phyloP scores from a whole-genome alignment of 2,113 vertebrate genomes.

The Triplophysa tibetana region DNA sequence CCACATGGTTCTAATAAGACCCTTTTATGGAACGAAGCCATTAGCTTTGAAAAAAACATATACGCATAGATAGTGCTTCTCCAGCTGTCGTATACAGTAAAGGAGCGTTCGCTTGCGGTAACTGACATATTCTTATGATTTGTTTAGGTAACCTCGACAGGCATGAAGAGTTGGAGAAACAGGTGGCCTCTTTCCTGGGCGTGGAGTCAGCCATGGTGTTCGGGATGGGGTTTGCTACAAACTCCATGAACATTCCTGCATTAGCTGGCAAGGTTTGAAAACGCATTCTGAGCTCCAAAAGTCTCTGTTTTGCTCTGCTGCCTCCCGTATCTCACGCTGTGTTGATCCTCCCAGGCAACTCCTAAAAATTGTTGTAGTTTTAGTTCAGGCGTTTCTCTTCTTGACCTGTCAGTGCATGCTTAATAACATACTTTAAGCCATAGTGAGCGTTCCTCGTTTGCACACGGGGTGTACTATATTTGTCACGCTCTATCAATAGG shows the following conservation, averaged over 20 bases:
- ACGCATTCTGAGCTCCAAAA: not conserved
- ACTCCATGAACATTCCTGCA: conserved; percentile 96
- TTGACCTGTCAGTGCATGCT: conserved; percentile 33
- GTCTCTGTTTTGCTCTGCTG: not conserved
- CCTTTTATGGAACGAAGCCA: not conserved
- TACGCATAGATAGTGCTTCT: not conserved
- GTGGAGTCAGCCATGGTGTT: conserved; percentile 93
- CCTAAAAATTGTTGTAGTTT: not conserved
- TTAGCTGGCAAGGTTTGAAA: conserved; percentile 83
- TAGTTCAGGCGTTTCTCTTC: not conserved
- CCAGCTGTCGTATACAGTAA: not conserved
- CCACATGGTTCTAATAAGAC: not conserved
- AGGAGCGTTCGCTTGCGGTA: not conserved
- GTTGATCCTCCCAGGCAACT: not conserved
- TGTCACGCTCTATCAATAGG: not conserved
- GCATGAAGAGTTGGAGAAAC: conserved; percentile 87
- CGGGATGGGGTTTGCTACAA: conserved; percentile 96
- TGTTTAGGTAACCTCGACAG: conserved; percentile 87
- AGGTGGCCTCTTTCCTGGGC: conserved; percentile 86
- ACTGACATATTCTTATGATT: conserved; percentile 29
- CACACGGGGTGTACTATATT: not conserved
- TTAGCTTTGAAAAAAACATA: not conserved
- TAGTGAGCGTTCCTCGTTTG: not conserved
- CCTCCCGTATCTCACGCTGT: not conserved
- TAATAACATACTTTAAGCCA: not conserved